Percentiles rank a stretch among this genome's conserved stretches.
These are phyloP conservation scores for Rhagoletis zephyria DNA, from an alignment of 1,140 invertebrate genomes.

Conservation along the genomic window DNA sequence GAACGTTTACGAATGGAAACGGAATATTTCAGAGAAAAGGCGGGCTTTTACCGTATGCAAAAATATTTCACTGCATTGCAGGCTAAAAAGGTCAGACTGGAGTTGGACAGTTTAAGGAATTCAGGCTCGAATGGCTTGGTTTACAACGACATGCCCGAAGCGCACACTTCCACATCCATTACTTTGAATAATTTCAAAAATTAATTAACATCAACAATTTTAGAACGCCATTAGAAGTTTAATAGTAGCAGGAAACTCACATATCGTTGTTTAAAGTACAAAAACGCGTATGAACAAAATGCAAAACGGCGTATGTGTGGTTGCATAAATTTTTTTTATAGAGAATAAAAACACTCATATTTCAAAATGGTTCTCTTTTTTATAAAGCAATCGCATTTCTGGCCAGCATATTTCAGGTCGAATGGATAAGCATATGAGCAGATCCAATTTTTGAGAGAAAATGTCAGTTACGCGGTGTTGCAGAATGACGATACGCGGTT, in stretches of 20 bases:
- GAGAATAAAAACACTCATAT: too few relatives aligned
- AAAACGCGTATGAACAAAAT: background rate
- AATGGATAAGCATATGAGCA: background rate
- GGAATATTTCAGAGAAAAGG: slow-evolving; percentile 64
- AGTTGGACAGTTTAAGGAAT: slow-evolving; percentile 56
- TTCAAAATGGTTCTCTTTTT: too few relatives aligned
- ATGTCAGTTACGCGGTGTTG: too few relatives aligned
- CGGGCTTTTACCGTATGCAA: slow-evolving; percentile 65
- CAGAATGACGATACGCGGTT: too few relatives aligned
- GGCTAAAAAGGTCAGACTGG: slow-evolving; percentile 61
- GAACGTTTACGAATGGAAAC: slow-evolving; percentile 64
- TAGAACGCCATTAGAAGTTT: background rate
- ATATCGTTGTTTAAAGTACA: too few relatives aligned
- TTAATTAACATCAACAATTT: background rate
- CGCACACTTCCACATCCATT: slow-evolving; percentile 22
- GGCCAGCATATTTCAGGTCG: too few relatives aligned
- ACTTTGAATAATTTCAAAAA: background rate
- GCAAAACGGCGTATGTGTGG: too few relatives aligned
- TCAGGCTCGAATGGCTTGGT: slow-evolving; percentile 22
- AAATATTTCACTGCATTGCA: slow-evolving; percentile 65
- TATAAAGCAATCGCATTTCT: too few relatives aligned
- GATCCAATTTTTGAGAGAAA: too few relatives aligned
- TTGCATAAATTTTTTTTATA: too few relatives aligned
- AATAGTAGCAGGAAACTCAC: background rate
- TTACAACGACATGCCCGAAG: slow-evolving; percentile 46